phyloP scores from a whole-genome alignment of 2,113 vertebrate genomes.

The Protobothrops mucrosquamatus region DNA sequence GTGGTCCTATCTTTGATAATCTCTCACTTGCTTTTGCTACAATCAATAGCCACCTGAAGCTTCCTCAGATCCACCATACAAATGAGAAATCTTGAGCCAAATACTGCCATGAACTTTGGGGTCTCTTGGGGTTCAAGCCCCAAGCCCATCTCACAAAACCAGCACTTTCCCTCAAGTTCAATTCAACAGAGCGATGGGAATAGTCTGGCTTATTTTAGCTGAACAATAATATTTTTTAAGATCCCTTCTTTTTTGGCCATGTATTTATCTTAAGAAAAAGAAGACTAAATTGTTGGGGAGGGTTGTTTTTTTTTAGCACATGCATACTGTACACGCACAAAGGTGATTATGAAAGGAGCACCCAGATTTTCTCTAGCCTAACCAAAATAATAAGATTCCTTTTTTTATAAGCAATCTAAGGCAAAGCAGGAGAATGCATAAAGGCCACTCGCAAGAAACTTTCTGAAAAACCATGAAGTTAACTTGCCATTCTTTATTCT shows the following conservation, averaged over 20 bases:
- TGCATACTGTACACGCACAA: neutral
- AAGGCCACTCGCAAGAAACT: neutral
- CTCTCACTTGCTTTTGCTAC: neutral
- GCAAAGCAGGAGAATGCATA: neutral
- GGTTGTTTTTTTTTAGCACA: neutral
- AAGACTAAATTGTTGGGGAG: neutral
- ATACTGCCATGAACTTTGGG: neutral
- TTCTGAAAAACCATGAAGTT: neutral
- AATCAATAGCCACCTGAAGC: neutral
- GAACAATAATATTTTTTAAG: neutral
- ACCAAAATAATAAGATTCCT: neutral
- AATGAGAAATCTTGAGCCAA: neutral
- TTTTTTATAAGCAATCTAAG: neutral
- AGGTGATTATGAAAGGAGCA: neutral
- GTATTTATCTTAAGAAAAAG: neutral
- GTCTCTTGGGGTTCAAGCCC: neutral
- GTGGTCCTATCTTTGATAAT: neutral
- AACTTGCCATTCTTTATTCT: neutral
- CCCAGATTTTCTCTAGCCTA: neutral
- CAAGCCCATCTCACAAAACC: neutral
- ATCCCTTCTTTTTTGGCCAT: neutral
- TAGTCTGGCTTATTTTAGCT: neutral
- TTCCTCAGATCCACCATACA: neutral
- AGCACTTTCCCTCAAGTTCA: neutral
- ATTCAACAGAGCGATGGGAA: neutral